Evolutionary conservation across 2,113 vertebrate species (phyloP).

Genomic region (Rhinopomastus cyanomelas): DNA sequence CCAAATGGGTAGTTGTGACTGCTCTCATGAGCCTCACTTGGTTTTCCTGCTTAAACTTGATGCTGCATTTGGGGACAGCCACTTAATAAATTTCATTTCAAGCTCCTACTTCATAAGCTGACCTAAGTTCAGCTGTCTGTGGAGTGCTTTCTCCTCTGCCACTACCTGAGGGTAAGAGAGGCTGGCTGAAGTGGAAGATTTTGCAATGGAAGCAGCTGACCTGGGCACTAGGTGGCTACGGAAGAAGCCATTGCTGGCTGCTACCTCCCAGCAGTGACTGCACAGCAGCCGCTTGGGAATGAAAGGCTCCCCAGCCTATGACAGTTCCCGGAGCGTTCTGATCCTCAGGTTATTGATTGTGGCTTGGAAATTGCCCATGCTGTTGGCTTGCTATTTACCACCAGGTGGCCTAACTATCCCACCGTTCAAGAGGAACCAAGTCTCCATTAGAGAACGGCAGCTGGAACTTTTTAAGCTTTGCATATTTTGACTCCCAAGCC

Average conservation of each 20-base stretch:
- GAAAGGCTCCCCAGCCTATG: not conserved
- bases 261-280: not conserved
- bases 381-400: constrained; percentile 56
- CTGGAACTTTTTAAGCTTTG: constrained; percentile 64
- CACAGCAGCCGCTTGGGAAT: not conserved
- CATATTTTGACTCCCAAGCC: constrained; percentile 42
- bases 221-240: not conserved
- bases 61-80: not conserved
- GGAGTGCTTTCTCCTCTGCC: not conserved
- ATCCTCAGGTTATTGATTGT: not conserved
- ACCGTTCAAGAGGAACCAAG: constrained; percentile 9
- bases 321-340: not conserved
- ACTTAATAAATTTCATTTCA: not conserved
- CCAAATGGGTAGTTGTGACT: fast-evolving
- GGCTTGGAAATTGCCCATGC: not conserved
- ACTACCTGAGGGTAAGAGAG: not conserved
- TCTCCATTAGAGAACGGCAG: constrained; percentile 6
- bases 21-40: not conserved
- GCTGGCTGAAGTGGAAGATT: not conserved
- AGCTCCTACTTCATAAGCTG: not conserved
- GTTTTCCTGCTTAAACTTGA: not conserved
- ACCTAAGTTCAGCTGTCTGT: not conserved
- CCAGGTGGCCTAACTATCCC: constrained; percentile 76
- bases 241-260: not conserved
- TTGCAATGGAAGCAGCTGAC: not conserved